Conservation (phyloP, 2,888 invertebrate species). For the Leptopterna dolabrata region DNA sequence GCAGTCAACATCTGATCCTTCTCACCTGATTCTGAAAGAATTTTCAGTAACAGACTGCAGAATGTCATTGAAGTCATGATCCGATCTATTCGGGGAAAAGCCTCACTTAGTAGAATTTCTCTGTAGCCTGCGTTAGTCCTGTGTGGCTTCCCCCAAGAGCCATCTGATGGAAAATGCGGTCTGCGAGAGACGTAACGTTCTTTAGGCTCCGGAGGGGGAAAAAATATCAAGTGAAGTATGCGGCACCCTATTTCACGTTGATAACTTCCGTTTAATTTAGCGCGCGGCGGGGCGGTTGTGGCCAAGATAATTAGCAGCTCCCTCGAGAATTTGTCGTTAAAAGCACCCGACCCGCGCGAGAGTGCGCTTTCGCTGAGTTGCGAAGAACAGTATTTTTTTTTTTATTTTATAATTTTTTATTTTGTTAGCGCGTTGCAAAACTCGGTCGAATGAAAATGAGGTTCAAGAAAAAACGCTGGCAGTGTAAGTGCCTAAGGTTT, state of each 20-base stretch:
- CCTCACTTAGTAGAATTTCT: too few species aligned
- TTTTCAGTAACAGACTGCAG: too few species aligned
- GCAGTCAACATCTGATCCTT: too few species aligned
- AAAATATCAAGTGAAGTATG: conserved; percentile 6
- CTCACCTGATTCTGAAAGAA: too few species aligned
- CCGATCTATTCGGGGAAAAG: too few species aligned
- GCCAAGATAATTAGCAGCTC: conserved; percentile 15
- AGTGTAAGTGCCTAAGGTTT: too few species aligned
- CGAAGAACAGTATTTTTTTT: neutral
- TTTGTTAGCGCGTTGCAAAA: neutral
- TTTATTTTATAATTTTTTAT: too few species aligned
- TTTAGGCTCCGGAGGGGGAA: neutral
- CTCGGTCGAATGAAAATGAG: neutral
- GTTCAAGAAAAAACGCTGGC: neutral
- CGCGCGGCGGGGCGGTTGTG: neutral
- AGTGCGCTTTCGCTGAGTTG: neutral
- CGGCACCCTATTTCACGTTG: conserved; percentile 27
- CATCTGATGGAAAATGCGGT: neutral
- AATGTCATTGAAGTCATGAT: too few species aligned
- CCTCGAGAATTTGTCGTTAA: conserved; percentile 5
- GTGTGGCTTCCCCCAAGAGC: too few species aligned
- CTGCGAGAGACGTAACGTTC: neutral
- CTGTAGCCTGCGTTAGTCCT: too few species aligned
- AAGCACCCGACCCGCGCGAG: neutral
- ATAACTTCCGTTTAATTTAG: conserved; percentile 32